Evolutionary conservation across 2,113 vertebrate genomes (phyloP), one percentile per base, ranked within the genome.

Genomic region (Podarcis muralis): DNA sequence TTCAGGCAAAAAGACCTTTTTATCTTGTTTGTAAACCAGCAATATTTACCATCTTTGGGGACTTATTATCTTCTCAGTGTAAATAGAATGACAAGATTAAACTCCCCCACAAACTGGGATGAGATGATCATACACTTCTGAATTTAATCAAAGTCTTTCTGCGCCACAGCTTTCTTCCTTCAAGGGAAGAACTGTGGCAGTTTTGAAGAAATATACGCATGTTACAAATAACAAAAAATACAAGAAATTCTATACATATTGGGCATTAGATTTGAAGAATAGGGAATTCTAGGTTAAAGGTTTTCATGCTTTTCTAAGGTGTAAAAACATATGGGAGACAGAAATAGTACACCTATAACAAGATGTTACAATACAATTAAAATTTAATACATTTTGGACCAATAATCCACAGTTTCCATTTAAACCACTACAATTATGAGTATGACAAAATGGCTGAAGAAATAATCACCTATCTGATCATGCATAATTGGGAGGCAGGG

Each of bases 11-110:
- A 3, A 92, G 25, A 89, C 76, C 71, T 89, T 87, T 91, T 94
- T 69, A 81, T 91, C 91, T 87, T 89, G 48, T 89, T 94, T 91
- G 79, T 91, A 89, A 96, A 94, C 86, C 25, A 91, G 78, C 85
- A 89, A 79, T 89, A 91, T 91, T 89, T 83, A 87, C 90, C 85
- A 5, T 57, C 9, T 86, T 93, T 89, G 72, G 85, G 43, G 32
- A 30, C 90, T 91, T 84, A 93, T 35, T 85, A 48, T 85, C 74
- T 75, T 74, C 84, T 89, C 93, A 84, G 90, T 88, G 37, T 90
- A 92, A 65, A 81, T 78, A 92, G 80, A 90, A 84, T 83, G 62
- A 88, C 80, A 92, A 75, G 66, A 92, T 93, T 85, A 88, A 22
- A 89, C 90, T 90, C 83, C 59, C 81, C 25, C 43, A 59, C 43